Conservation (phyloP, 2,113 vertebrate species). For the Melanocharis versteri region DNA sequence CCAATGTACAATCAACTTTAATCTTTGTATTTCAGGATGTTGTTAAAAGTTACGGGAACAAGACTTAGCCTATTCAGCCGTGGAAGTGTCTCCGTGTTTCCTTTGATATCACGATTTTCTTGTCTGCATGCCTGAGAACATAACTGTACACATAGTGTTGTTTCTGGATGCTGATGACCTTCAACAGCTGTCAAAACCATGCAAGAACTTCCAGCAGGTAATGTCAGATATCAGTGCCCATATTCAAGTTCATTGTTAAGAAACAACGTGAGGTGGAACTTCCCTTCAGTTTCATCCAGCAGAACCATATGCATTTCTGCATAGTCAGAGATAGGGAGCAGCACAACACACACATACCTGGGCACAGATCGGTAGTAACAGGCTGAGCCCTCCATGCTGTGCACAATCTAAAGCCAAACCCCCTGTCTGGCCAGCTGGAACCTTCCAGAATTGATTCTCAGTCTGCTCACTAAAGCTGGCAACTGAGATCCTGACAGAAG, state of each 20-base stretch:
- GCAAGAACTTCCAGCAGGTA: conserved; percentile 44
- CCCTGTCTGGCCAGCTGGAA: not conserved
- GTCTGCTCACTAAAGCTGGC: not conserved
- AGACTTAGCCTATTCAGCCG: not conserved
- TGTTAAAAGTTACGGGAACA: not conserved
- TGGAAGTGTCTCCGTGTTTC: not conserved
- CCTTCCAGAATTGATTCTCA: not conserved
- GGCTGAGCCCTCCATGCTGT: not conserved
- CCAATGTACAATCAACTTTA: not conserved
- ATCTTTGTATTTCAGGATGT: not conserved
- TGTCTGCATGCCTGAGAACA: not conserved
- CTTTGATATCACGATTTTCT: not conserved
- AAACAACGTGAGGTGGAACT: not conserved
- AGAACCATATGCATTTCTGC: not conserved
- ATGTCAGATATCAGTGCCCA: accelerated
- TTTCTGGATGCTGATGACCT: conserved; percentile 43
- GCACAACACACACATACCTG: not conserved
- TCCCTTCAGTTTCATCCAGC: not conserved
- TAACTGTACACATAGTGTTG: not conserved
- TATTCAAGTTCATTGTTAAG: not conserved
- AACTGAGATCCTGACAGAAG: not conserved
- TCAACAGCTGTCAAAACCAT: conserved; percentile 29
- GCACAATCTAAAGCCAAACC: not conserved
- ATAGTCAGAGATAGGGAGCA: not conserved
- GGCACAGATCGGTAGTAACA: not conserved